phyloP scores from a whole-genome alignment of 1,140 invertebrate genomes.

The Brachionus asplanchnoidis region DNA sequence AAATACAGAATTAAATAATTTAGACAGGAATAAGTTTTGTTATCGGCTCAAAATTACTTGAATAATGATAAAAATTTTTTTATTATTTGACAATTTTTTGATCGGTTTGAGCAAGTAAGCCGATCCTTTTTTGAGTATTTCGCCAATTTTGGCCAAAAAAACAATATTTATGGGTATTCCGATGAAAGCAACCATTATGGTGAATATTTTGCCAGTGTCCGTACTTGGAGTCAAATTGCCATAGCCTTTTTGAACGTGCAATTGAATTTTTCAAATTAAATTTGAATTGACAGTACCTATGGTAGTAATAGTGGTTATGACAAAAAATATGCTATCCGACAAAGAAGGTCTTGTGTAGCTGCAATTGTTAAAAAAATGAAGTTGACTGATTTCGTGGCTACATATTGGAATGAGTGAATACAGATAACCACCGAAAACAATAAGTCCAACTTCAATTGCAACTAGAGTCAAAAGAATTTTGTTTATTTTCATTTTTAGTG shows the following conservation, averaged over 20 bases:
- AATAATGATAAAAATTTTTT: constrained; percentile 17
- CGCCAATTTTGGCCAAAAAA: constrained; percentile 97
- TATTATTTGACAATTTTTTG: neutral
- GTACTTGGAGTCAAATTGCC: constrained; percentile 54
- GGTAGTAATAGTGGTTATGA: neutral
- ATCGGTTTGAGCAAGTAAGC: neutral
- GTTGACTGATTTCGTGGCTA: neutral
- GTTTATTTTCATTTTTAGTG: neutral
- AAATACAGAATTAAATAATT: too few relatives aligned
- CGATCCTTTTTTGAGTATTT: constrained; percentile 58
- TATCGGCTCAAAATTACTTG: neutral
- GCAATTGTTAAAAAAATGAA: neutral
- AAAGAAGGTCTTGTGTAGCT: neutral
- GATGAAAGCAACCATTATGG: constrained; percentile 55
- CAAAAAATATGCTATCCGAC: constrained; percentile 12
- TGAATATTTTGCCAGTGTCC: constrained; percentile 52
- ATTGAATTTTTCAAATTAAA: neutral
- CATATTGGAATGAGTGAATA: constrained; percentile 5
- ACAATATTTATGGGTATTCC: constrained; percentile 77
- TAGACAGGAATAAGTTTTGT: neutral
- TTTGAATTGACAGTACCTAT: neutral
- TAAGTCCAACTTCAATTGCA: neutral
- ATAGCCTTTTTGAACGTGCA: constrained; percentile 43
- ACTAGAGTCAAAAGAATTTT: constrained; percentile 6
- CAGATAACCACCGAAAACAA: neutral